phyloP scores from a whole-genome alignment of 1,140 invertebrate genomes.

The Sitophilus oryzae region DNA sequence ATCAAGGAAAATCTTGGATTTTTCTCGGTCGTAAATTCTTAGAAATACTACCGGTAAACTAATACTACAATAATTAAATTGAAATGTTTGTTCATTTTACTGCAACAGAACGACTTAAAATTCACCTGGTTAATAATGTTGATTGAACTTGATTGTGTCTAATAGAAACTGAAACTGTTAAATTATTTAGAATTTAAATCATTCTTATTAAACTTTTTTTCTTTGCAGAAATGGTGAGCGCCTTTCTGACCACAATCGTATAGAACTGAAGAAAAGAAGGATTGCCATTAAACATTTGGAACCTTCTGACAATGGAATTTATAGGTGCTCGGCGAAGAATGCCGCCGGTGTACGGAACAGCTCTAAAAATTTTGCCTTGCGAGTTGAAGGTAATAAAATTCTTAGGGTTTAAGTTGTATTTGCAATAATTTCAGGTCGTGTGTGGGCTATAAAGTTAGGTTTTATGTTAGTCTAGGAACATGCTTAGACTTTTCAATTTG shows the following conservation, averaged over 20 bases:
- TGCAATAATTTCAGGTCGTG: too few relatives aligned
- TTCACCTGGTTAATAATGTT: background rate
- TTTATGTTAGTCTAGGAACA: too few relatives aligned
- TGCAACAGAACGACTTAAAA: background rate
- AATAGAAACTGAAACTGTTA: too few relatives aligned
- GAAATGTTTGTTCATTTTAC: background rate
- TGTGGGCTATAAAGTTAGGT: too few relatives aligned
- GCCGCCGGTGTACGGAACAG: conserved; percentile 57
- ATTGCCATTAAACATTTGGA: conserved; percentile 57
- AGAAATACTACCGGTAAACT: too few relatives aligned
- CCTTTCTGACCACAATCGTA: conserved; percentile 44
- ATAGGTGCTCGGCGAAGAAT: conserved; percentile 61
- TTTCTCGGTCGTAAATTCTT: too few relatives aligned
- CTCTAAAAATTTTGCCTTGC: conserved; percentile 50
- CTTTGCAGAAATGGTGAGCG: conserved; percentile 58
- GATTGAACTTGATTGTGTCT: background rate
- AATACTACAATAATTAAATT: too few relatives aligned
- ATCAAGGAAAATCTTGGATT: too few relatives aligned
- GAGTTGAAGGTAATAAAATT: conserved; percentile 48
- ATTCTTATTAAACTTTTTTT: too few relatives aligned
- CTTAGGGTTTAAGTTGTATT: background rate
- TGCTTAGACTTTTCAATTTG: too few relatives aligned
- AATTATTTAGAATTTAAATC: too few relatives aligned
- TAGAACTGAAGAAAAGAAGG: conserved; percentile 59
- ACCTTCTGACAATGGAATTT: conserved; percentile 52